phyloP scores from a whole-genome alignment of 2,888 invertebrate species.

The Ganaspis brasiliensis region DNA sequence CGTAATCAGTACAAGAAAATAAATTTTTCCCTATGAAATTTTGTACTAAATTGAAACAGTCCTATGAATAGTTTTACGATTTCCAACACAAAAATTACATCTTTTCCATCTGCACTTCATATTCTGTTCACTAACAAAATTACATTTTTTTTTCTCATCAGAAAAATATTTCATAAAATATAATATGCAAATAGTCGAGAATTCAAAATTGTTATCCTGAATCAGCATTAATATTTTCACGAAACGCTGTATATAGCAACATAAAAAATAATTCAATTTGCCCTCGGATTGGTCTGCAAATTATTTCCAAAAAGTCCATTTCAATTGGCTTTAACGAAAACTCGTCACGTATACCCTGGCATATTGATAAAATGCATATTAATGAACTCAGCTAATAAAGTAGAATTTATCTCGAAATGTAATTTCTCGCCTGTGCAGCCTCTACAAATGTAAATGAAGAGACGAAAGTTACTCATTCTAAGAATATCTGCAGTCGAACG shows the following conservation, averaged over 20 bases:
- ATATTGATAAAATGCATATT: constrained; percentile 42
- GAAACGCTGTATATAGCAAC: neutral
- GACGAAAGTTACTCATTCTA: constrained; percentile 62
- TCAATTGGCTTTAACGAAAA: neutral
- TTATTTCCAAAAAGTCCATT: neutral
- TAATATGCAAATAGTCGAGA: too few species aligned
- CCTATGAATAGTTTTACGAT: too few species aligned
- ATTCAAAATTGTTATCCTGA: too few species aligned
- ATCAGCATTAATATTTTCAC: too few species aligned
- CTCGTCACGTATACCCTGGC: constrained; percentile 12
- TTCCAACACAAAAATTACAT: too few species aligned
- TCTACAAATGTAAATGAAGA: constrained; percentile 43
- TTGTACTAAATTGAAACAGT: too few species aligned
- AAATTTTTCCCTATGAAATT: too few species aligned
- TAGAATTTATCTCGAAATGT: constrained; percentile 38
- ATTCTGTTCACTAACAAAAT: too few species aligned
- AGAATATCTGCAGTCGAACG: constrained; percentile 63
- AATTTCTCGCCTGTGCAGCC: constrained; percentile 42
- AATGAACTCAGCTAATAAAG: constrained; percentile 37
- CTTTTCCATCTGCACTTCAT: too few species aligned
- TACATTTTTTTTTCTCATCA: too few species aligned
- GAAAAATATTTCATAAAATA: too few species aligned
- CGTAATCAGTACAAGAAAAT: too few species aligned
- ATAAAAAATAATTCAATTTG: constrained; percentile 1
- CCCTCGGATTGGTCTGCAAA: neutral